Conservation (phyloP, 2,888 invertebrate genomes). For the Sarcophaga variegata region DNA sequence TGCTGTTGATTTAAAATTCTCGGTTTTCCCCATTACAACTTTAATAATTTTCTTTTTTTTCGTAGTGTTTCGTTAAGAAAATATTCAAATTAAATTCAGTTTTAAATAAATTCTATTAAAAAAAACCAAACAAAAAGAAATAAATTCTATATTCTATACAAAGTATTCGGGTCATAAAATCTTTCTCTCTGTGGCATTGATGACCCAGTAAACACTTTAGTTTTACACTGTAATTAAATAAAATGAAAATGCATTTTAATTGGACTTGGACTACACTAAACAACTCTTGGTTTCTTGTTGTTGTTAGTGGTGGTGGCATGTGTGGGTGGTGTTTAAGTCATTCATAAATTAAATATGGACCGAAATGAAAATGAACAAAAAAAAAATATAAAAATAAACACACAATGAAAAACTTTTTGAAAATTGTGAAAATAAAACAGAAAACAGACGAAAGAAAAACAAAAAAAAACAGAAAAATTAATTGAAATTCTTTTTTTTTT, state of each 20-base stretch:
- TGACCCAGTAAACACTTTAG: neutral
- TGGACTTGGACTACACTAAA: neutral
- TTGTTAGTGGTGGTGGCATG: neutral
- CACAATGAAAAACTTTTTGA: neutral
- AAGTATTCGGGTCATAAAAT: neutral
- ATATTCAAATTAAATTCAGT: too few species aligned
- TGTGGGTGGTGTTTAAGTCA: neutral
- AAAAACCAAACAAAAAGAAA: neutral
- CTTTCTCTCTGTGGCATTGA: neutral
- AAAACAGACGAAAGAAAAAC: too few species aligned
- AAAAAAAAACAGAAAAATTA: too few species aligned
- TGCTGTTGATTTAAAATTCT: too few species aligned
- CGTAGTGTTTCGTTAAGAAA: too few species aligned
- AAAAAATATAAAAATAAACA: neutral
- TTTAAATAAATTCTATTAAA: too few species aligned
- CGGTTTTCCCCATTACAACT: too few species aligned
- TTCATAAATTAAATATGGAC: neutral
- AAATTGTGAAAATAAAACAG: neutral
- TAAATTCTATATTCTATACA: neutral
- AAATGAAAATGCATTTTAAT: neutral
- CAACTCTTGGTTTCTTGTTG: too few species aligned
- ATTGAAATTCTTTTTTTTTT: too few species aligned
- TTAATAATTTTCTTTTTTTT: too few species aligned
- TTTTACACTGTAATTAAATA: conserved; percentile 1
- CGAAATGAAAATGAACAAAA: neutral